Percentiles rank a stretch among this genome's conserved stretches.
These are phyloP conservation scores for Caenorhabditis sp. DNA, from an alignment of 2,888 invertebrate species.

Conservation along the genomic window DNA sequence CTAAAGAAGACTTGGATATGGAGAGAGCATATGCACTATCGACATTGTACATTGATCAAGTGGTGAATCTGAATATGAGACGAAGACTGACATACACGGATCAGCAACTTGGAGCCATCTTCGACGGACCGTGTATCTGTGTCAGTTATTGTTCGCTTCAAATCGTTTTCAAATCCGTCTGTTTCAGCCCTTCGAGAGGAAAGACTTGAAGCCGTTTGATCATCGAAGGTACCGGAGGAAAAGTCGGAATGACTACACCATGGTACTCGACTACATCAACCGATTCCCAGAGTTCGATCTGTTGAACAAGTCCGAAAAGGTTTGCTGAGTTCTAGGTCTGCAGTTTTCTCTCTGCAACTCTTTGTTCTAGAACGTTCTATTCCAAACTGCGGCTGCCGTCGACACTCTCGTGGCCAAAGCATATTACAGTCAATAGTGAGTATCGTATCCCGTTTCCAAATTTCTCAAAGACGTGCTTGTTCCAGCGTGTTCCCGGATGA, in stretches of 20 bases:
- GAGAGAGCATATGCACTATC: slow-evolving; percentile 22
- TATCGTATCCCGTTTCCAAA: background rate
- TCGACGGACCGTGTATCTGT: slow-evolving; percentile 54
- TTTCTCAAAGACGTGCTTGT: background rate
- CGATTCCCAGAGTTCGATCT: slow-evolving; percentile 49
- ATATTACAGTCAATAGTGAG: slow-evolving; percentile 52
- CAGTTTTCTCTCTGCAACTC: background rate
- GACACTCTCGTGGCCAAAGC: slow-evolving; percentile 43
- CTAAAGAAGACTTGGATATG: slow-evolving; percentile 8
- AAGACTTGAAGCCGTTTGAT: slow-evolving; percentile 47
- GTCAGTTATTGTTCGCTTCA: slow-evolving; percentile 51
- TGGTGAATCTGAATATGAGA: slow-evolving; percentile 48
- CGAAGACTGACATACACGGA: slow-evolving; percentile 49
- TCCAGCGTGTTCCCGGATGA: slow-evolving; percentile 47
- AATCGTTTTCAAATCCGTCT: no score
- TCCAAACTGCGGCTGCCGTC: slow-evolving; percentile 51
- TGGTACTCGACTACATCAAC: slow-evolving; percentile 57
- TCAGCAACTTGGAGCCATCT: slow-evolving; percentile 29
- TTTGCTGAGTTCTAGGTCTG: background rate
- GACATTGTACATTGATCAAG: slow-evolving; percentile 44
- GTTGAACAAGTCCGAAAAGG: slow-evolving; percentile 54
- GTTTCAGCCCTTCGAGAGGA: slow-evolving; percentile 56
- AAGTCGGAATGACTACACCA: slow-evolving; percentile 57
- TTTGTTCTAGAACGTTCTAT: slow-evolving; percentile 42
- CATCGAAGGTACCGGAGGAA: slow-evolving; percentile 41